phyloP scores from a whole-genome alignment of 1,140 invertebrate genomes.

The Reticulitermes speratus region DNA sequence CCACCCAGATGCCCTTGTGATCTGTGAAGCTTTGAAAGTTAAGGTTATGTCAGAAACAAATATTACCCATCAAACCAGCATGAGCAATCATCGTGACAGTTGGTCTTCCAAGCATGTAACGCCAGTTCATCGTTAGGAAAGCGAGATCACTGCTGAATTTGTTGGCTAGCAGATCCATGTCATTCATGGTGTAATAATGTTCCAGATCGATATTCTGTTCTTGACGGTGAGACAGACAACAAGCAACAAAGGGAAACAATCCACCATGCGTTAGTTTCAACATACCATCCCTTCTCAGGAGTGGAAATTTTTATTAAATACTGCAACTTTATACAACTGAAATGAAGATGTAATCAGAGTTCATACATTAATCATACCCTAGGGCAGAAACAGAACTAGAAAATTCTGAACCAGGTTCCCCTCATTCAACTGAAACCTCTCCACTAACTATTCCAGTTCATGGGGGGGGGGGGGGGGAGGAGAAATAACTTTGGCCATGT shows the following conservation, averaged over 20 bases:
- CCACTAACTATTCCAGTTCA: too few species aligned
- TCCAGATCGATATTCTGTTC: conserved; percentile 88
- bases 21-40: too few species aligned
- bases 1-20: too few species aligned
- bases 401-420: too few species aligned
- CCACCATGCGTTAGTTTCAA: conserved; percentile 38
- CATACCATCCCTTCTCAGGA: neutral
- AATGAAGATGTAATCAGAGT: neutral
- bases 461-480: too few species aligned
- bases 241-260: conserved; percentile 40
- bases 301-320: neutral
- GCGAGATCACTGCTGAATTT: conserved; percentile 85
- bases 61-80: conserved; percentile 22
- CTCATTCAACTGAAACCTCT: too few species aligned
- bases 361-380: neutral
- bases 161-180: conserved; percentile 82
- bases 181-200: conserved; percentile 90
- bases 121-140: conserved; percentile 92
- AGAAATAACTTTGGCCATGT: too few species aligned
- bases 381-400: too few species aligned
- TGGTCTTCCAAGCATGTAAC: conserved; percentile 80
- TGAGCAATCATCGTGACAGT: conserved; percentile 76
- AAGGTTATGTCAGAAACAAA: neutral
- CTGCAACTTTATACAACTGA: neutral
- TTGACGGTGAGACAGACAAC: conserved; percentile 13